These are phyloP conservation scores for Hycleus cichorii DNA, from an alignment of 1,140 invertebrate species.

Conservation along the genomic window DNA sequence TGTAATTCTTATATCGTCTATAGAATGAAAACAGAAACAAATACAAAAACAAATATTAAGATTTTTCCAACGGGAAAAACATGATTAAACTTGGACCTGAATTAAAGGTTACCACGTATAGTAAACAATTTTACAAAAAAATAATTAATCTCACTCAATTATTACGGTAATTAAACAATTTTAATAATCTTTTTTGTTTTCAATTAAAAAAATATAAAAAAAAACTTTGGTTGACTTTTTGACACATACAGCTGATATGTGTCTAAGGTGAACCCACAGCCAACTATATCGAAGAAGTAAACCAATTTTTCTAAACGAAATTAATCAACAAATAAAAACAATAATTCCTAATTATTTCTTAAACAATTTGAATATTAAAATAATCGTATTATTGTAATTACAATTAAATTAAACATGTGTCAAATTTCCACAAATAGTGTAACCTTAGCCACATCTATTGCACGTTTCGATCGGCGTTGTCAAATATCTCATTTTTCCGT, in stretches of 20 bases:
- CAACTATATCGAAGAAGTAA: too few species aligned
- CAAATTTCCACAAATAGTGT: too few species aligned
- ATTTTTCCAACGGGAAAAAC: constrained; percentile 4
- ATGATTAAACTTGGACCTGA: constrained; percentile 4
- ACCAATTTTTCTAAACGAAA: too few species aligned
- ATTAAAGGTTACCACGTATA: too few species aligned
- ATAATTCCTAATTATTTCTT: too few species aligned
- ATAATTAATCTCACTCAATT: neutral
- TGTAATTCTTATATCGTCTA: neutral
- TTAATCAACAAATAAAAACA: too few species aligned
- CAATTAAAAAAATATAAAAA: constrained; percentile 1
- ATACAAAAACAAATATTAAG: neutral
- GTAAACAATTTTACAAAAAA: neutral
- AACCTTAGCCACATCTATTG: too few species aligned
- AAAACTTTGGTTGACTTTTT: neutral
- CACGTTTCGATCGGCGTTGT: too few species aligned
- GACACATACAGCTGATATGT: constrained; percentile 11
- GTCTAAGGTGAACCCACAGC: neutral
- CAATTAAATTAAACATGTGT: too few species aligned
- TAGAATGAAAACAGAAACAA: neutral
- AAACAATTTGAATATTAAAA: too few species aligned
- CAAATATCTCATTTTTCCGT: too few species aligned
- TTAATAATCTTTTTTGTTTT: neutral
- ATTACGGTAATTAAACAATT: neutral
- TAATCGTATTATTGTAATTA: too few species aligned